Evolutionary conservation across 92 coral and sea anemone species (phyloP), one percentile per base, ranked within the genome.

Genomic region (Nematostella vectensis): DNA sequence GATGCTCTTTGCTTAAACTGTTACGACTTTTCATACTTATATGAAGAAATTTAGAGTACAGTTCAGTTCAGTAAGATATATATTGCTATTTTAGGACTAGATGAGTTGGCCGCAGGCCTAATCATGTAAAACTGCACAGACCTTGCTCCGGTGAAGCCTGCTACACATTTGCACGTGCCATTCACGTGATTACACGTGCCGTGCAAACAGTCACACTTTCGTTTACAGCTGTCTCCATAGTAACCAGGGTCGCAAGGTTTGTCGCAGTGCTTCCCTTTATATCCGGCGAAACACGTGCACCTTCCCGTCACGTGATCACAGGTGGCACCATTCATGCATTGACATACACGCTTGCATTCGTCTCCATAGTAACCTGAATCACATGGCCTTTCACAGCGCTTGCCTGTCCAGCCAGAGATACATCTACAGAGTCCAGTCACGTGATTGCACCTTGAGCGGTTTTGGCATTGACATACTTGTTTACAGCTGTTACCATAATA

Each of bases 391-490:
- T 56, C 54, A 25, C 96, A 88, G 2, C 28, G 68, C 3, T 58
- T 56, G 18, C 93, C 96, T 48, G 56, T 62, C 87, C 87, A 88
- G 11, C 96, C 96, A n/a, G 94, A 69, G 8, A 39, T 36, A 58
- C 96, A 88, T 4, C 59, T 68, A 47, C 96, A 88, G 31, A 59
- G 65, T n/a, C 97, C 97, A n/a, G 75, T 78, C 38, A 77, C 72
- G 45, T 74, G 84, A 16, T 85, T 83, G 59, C 97, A 89, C 0
- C 50, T 66, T 0, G 82, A 95, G 11, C 81, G 82, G 58, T 75
- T 72, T 29, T 56, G 43, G 68, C 97, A 89, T 1, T 19, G 47
- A 40, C 97, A 89, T 17, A 26, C 65, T 1, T 65, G 63, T 24
- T 43, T 55, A 67, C 97, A 89, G n/a, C 68, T 50, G 59, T 85